phyloP scores from a whole-genome alignment of 2,797 vertebrate genomes.

The Acipenser ruthenus region DNA sequence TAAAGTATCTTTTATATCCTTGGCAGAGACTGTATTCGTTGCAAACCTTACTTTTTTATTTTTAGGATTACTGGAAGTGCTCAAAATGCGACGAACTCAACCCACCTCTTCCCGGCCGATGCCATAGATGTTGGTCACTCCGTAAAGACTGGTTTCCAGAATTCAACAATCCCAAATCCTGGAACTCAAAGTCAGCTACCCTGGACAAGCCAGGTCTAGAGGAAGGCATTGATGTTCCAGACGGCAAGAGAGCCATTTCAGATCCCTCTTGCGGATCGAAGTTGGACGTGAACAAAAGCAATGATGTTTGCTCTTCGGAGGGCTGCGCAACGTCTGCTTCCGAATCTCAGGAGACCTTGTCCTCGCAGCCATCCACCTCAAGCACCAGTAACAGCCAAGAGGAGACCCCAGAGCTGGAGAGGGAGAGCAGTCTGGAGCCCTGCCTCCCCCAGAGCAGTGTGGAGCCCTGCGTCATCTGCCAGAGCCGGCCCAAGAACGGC shows the following conservation, averaged over 20 bases:
- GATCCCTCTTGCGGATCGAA: constrained; percentile 43
- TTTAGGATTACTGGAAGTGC: constrained; percentile 71
- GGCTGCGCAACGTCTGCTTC: constrained; percentile 38
- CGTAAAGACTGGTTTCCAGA: constrained; percentile 47
- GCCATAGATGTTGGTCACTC: constrained; percentile 81
- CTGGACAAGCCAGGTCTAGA: constrained; percentile 35
- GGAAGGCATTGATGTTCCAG: constrained; percentile 85
- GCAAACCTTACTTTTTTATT: neutral
- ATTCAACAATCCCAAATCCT: constrained; percentile 33
- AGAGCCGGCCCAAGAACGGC: constrained; percentile 63
- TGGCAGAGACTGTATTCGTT: no score
- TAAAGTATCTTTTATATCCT: no score
- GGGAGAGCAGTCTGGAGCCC: constrained; percentile 42
- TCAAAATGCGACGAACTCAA: constrained; percentile 56
- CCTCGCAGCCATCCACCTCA: constrained; percentile 60
- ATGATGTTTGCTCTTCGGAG: constrained; percentile 25
- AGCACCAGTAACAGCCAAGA: constrained; percentile 62
- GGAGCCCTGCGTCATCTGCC: constrained; percentile 68
- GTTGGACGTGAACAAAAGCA: constrained; percentile 33
- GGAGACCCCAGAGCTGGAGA: constrained; percentile 62
- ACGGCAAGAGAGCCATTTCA: constrained; percentile 67
- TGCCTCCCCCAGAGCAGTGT: constrained; percentile 42
- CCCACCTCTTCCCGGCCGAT: constrained; percentile 60
- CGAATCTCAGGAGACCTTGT: constrained; percentile 58
- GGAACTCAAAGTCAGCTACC: constrained; percentile 45